Conservation (phyloP, 2,888 invertebrate species). For the Sclerodermus sp. region DNA sequence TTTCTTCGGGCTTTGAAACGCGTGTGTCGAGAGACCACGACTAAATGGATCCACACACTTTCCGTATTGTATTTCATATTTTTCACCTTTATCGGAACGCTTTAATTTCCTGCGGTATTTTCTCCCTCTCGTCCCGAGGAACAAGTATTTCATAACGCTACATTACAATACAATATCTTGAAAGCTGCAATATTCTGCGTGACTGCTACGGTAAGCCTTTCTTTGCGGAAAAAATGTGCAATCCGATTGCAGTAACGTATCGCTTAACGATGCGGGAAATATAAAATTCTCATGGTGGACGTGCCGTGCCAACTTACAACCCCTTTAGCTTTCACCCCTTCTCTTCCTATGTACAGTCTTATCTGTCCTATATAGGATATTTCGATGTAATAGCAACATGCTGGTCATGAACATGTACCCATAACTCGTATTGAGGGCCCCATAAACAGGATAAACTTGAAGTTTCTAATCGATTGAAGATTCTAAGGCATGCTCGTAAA, state of each 20-base stretch:
- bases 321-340: not conserved
- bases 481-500: conserved; percentile 2
- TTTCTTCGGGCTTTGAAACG: too few relatives aligned
- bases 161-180: conserved; percentile 7
- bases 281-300: conserved; percentile 13
- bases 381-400: conserved; percentile 7
- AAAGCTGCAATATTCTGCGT: conserved; percentile 1
- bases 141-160: not conserved
- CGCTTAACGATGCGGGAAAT: conserved; percentile 15
- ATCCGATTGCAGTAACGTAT: conserved; percentile 11
- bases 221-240: conserved; percentile 3
- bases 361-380: not conserved
- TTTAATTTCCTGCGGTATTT: conserved; percentile 7
- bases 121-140: not conserved
- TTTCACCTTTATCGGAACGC: conserved; percentile 2
- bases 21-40: not conserved
- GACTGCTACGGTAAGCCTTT: not conserved
- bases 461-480: conserved; percentile 6
- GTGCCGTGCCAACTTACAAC: not conserved
- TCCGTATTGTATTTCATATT: not conserved
- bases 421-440: conserved; percentile 9
- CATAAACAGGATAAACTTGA: conserved; percentile 7
- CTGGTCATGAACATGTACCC: conserved; percentile 8
- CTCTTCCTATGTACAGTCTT: not conserved
- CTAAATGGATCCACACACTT: conserved; percentile 7